These are phyloP conservation scores for Thermophis baileyi DNA, from an alignment of 2,113 vertebrate species.

Conservation along the genomic window DNA sequence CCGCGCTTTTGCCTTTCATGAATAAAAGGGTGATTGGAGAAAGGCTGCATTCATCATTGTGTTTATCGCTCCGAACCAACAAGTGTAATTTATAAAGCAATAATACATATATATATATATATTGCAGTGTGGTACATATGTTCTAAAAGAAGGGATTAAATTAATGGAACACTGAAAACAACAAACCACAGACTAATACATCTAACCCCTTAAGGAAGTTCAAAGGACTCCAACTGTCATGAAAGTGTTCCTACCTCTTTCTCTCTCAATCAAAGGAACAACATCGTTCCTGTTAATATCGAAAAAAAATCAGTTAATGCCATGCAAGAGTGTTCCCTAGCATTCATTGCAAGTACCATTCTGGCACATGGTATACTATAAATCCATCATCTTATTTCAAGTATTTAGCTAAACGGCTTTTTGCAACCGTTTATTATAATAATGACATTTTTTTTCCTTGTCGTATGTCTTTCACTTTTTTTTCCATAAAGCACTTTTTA, in stretches of 20 bases:
- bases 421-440: neutral
- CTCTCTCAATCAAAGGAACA: constrained; percentile 9
- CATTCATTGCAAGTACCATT: neutral
- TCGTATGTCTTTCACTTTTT: neutral
- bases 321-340: constrained; percentile 3
- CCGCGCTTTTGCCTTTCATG: constrained; percentile 72
- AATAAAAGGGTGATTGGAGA: constrained; percentile 78
- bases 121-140: constrained; percentile 66
- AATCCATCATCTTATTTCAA: neutral
- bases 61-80: constrained; percentile 74
- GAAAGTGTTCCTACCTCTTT: constrained; percentile 48
- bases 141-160: constrained; percentile 73
- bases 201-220: constrained; percentile 57
- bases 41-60: constrained; percentile 75
- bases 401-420: neutral
- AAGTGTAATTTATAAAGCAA: constrained; percentile 79
- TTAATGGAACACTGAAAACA: constrained; percentile 61
- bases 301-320: constrained; percentile 35
- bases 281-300: constrained; percentile 11
- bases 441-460: neutral
- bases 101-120: constrained; percentile 62
- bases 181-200: constrained; percentile 56
- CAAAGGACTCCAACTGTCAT: constrained; percentile 50
- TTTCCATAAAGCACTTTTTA: neutral
- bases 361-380: accelerated